phyloP scores from a whole-genome alignment of 2,888 invertebrate genomes.

The Ectemnius cavifrons region DNA sequence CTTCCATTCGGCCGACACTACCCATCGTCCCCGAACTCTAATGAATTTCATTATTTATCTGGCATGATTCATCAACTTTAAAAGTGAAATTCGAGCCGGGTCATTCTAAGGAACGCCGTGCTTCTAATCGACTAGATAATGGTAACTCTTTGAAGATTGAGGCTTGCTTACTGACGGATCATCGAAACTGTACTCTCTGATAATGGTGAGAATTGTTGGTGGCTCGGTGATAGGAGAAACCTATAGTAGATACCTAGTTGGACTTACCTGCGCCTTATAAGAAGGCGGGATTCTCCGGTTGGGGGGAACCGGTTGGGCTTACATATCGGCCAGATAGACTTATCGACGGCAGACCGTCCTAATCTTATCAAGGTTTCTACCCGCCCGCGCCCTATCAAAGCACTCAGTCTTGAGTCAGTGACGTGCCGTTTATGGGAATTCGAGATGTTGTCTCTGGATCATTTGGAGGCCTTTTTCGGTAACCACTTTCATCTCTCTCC shows the following conservation, averaged over 20 bases:
- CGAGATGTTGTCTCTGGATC: constrained; percentile 23
- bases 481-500: constrained; percentile 26
- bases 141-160: too few relatives aligned
- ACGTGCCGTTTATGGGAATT: background rate
- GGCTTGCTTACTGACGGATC: too few relatives aligned
- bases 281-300: constrained; percentile 13
- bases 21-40: background rate
- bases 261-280: constrained; percentile 26
- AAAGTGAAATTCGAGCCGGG: background rate
- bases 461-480: constrained; percentile 53
- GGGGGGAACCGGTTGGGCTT: too few relatives aligned
- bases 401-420: constrained; percentile 28
- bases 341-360: constrained; percentile 36
- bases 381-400: constrained; percentile 38
- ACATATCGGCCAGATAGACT: constrained; percentile 32
- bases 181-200: too few relatives aligned
- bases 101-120: too few relatives aligned
- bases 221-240: background rate
- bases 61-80: too few relatives aligned
- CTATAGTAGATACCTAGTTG: background rate
- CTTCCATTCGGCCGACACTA: constrained; percentile 1
- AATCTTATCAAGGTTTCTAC: constrained; percentile 54
- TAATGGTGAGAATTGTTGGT: background rate
- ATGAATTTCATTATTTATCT: background rate
- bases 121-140: too few relatives aligned